A percentile compares a stretch with the other conserved stretches of the same genome.
These are phyloP conservation scores for Rhyacophila evoluta DNA, from an alignment of 2,888 invertebrate genomes.

Conservation along the genomic window DNA sequence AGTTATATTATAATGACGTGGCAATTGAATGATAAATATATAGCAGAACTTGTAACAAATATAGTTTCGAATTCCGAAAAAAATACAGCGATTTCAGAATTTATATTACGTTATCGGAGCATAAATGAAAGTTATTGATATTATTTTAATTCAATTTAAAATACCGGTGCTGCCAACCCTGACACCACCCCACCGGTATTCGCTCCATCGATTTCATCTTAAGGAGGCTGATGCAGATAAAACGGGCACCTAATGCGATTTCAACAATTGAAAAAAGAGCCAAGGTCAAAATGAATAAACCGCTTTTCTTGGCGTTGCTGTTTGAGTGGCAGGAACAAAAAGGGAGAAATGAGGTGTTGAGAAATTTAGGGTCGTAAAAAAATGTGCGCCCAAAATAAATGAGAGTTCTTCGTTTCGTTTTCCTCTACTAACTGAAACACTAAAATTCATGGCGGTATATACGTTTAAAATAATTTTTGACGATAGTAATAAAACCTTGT, in stretches of 20 bases:
- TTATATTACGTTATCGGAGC: too few species aligned
- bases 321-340: background rate
- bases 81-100: too few species aligned
- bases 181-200: background rate
- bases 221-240: conserved; percentile 25
- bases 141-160: too few species aligned
- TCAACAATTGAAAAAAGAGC: conserved; percentile 27
- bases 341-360: background rate
- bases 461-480: background rate
- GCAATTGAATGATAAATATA: too few species aligned
- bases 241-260: conserved; percentile 10
- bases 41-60: too few species aligned
- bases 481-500: background rate
- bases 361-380: conserved; percentile 12
- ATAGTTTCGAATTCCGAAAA: too few species aligned
- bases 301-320: background rate
- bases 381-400: background rate
- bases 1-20: too few species aligned
- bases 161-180: background rate
- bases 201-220: conserved; percentile 29
- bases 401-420: background rate
- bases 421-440: background rate
- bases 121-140: too few species aligned
- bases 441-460: background rate
- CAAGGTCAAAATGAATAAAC: conserved; percentile 25